Evolutionary conservation across 2,888 invertebrate genomes (phyloP).

Genomic region (Brachycybe producta): DNA sequence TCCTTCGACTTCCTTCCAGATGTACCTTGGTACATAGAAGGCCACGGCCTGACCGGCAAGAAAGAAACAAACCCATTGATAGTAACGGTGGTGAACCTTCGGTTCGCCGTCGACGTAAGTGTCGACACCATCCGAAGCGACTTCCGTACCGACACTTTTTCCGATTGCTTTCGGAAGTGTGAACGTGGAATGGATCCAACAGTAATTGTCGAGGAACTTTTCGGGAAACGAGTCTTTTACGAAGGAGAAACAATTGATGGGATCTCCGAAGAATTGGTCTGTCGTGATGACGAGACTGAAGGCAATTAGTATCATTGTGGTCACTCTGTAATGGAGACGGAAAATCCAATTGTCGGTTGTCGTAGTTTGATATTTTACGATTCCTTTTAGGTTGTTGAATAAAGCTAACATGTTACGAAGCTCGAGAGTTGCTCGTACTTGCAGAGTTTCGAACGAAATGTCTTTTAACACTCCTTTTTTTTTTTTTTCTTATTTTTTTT

Average conservation of each 20-base stretch:
- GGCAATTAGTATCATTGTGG: conserved; percentile 19
- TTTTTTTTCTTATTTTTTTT: too few species aligned
- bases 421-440: too few species aligned
- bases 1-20: conserved; percentile 31
- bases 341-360: conserved; percentile 20
- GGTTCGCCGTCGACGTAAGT: conserved; percentile 36
- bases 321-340: conserved; percentile 17
- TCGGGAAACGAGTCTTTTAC: conserved; percentile 40
- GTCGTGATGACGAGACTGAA: conserved; percentile 24
- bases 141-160: conserved; percentile 24
- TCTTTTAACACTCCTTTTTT: too few species aligned
- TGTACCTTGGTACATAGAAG: conserved; percentile 29
- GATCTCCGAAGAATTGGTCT: conserved; percentile 26
- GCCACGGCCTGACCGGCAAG: conserved; percentile 30
- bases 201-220: conserved; percentile 83
- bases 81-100: conserved; percentile 30
- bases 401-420: conserved; percentile 58
- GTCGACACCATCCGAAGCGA: conserved; percentile 44
- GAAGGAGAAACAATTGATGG: conserved; percentile 24
- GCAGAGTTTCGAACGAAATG: too few species aligned
- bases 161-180: conserved; percentile 50
- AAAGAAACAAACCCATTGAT: conserved; percentile 34
- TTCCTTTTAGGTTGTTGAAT: conserved; percentile 21
- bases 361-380: too few species aligned
- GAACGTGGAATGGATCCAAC: conserved; percentile 82